Conservation (phyloP, 2,113 vertebrate genomes). For the Chionis minor region DNA sequence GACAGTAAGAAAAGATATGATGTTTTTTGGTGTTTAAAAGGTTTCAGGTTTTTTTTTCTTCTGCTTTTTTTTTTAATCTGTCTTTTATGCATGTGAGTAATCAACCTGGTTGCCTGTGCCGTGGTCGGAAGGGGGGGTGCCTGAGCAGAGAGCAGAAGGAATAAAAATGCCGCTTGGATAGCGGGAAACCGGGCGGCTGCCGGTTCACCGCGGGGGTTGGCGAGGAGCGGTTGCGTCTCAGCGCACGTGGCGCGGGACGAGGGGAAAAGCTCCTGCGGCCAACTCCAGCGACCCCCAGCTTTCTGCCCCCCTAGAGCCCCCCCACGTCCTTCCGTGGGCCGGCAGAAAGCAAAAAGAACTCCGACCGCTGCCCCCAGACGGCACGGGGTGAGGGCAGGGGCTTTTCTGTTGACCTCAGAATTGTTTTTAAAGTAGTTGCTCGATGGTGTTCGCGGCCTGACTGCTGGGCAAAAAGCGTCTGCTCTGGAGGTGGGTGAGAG, state of each 20-base stretch:
- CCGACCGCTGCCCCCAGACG: not conserved
- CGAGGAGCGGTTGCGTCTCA: fast-evolving
- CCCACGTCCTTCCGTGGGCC: not conserved
- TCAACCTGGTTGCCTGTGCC: not conserved
- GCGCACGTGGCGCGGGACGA: fast-evolving
- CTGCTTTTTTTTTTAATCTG: not conserved
- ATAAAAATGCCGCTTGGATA: not conserved
- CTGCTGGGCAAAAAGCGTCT: not conserved
- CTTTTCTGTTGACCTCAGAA: not conserved
- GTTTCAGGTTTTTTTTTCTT: not conserved
- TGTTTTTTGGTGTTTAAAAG: not conserved
- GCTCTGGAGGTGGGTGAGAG: not conserved
- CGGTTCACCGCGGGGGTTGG: fast-evolving
- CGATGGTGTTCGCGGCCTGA: no score
- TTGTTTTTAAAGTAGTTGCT: not conserved
- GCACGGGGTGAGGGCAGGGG: not conserved
- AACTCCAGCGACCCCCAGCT: fast-evolving
- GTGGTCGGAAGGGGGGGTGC: not conserved
- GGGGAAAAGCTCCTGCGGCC: not conserved
- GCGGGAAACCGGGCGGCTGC: not conserved
- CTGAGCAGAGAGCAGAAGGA: not conserved
- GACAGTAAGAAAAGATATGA: not conserved
- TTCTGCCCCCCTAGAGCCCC: not conserved
- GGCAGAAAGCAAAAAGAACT: not conserved
- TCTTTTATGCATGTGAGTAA: not conserved